Percentiles rank a stretch among this genome's conserved stretches.
phyloP scores from a whole-genome alignment of 2,888 invertebrate genomes.

The Smittia aterrima region DNA sequence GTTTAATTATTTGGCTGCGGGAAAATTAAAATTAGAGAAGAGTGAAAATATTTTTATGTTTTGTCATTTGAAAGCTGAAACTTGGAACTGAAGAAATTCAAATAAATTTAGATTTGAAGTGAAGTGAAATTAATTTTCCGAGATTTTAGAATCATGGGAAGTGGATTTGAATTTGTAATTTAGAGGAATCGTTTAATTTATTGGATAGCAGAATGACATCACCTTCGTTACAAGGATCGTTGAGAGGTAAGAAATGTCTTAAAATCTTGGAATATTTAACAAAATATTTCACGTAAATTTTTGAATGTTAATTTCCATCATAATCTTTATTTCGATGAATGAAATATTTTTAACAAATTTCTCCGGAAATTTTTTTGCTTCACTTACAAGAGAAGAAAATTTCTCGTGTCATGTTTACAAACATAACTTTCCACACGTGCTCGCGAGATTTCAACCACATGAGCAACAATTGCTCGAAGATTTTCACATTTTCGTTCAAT shows the following conservation, averaged over 20 bases:
- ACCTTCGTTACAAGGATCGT: constrained; percentile 17
- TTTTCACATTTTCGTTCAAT: too few relatives aligned
- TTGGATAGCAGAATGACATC: constrained; percentile 14
- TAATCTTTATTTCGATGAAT: too few relatives aligned
- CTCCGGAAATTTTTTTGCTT: too few relatives aligned
- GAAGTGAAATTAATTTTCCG: not conserved
- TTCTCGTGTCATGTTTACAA: too few relatives aligned
- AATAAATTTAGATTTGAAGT: not conserved
- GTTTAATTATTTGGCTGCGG: constrained; percentile 6
- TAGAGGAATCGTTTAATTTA: not conserved
- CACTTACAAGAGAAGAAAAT: too few relatives aligned
- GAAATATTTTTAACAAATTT: too few relatives aligned
- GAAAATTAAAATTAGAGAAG: not conserved
- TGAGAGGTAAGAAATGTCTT: constrained; percentile 4
- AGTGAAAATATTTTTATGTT: not conserved
- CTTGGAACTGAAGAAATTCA: not conserved
- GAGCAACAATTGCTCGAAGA: too few relatives aligned
- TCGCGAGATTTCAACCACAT: too few relatives aligned
- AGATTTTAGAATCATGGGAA: not conserved
- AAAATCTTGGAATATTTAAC: not conserved
- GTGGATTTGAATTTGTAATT: not conserved
- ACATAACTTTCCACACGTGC: too few relatives aligned
- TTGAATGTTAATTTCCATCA: too few relatives aligned
- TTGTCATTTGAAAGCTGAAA: not conserved
- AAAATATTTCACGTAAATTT: too few relatives aligned